phyloP scores from a whole-genome alignment of 1,140 invertebrate species.

The Mamestra configurata region DNA sequence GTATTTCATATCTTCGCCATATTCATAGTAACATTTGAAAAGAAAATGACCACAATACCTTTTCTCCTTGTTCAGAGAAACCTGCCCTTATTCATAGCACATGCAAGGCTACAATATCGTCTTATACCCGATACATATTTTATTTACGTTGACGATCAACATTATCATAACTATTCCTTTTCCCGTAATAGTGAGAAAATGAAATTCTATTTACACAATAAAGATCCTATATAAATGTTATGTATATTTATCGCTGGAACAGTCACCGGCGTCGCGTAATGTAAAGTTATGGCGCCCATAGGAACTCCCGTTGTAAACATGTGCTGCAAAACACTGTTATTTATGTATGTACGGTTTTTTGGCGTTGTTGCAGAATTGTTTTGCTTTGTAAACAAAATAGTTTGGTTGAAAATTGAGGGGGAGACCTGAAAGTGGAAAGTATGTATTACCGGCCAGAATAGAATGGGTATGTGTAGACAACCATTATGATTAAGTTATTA shows the following conservation, averaged over 20 bases:
- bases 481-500: no score
- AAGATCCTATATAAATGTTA: conserved; percentile 30
- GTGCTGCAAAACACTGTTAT: conserved; percentile 27
- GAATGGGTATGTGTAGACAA: no score
- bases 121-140: neutral
- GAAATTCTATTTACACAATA: conserved; percentile 40
- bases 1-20: no score
- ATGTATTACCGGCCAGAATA: no score
- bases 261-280: conserved; percentile 53
- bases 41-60: no score
- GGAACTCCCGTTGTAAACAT: conserved; percentile 51
- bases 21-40: no score
- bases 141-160: neutral
- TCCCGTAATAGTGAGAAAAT: conserved; percentile 15
- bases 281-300: conserved; percentile 65
- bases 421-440: neutral
- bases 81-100: neutral
- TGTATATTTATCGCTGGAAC: conserved; percentile 19
- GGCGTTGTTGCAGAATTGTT: neutral
- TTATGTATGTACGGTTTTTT: conserved; percentile 9
- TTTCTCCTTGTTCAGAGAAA: no score
- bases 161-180: neutral
- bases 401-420: no score
- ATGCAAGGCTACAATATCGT: no score
- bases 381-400: neutral